These are phyloP conservation scores for Pseudorhiza aurosa DNA, from an alignment of 30 jellyfish, hydroid and myxozoan species.

Conservation along the genomic window DNA sequence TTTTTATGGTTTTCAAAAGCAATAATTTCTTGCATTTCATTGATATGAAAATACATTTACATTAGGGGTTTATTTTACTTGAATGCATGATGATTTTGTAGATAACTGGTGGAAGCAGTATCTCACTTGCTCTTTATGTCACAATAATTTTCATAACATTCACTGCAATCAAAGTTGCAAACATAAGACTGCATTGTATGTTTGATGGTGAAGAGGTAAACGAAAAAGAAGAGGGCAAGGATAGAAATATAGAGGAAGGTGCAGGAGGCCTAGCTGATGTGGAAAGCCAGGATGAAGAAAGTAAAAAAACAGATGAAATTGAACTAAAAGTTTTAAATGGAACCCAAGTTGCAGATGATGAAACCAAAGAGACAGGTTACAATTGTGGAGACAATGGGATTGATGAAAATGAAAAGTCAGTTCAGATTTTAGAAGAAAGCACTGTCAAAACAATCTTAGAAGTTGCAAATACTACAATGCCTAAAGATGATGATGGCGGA, in stretches of 20 bases:
- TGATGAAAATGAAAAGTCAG: not conserved
- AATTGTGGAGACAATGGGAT: not conserved
- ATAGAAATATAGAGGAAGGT: conserved; percentile 39
- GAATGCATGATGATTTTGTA: no score
- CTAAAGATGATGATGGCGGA: not conserved
- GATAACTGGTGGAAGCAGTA: conserved; percentile 69
- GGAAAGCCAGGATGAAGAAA: conserved; percentile 6
- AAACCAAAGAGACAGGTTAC: not conserved
- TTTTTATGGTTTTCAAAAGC: no score
- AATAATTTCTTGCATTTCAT: no score
- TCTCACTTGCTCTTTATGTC: conserved; percentile 70
- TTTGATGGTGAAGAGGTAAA: conserved; percentile 91
- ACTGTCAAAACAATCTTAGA: not conserved
- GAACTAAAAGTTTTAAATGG: conserved; percentile 54
- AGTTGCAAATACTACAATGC: not conserved
- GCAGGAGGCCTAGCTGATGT: conserved; percentile 3
- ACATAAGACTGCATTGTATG: conserved; percentile 76
- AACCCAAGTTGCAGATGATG: conserved; percentile 3
- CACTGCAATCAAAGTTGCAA: conserved; percentile 48
- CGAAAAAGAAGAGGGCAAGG: conserved; percentile 48
- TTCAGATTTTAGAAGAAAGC: not conserved
- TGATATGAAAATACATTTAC: no score
- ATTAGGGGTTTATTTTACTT: no score
- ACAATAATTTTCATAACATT: conserved; percentile 48
- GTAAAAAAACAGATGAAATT: conserved; percentile 35